Evolutionary conservation across 2,888 invertebrate species (phyloP), one percentile per base, ranked within the genome.

Genomic region (Cheilosia pagana): DNA sequence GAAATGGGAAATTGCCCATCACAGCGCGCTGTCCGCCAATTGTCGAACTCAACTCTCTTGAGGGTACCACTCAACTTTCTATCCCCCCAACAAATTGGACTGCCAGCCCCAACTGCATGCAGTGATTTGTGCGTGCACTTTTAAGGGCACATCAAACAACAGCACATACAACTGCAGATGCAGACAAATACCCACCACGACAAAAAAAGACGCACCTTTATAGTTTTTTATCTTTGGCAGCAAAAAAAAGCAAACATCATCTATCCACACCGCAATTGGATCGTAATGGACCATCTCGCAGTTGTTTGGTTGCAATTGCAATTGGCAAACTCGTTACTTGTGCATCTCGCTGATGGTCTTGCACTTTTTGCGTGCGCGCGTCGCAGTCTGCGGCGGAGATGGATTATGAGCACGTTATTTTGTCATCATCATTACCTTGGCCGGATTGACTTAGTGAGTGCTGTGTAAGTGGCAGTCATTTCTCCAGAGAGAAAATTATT

Each of bases 331-430:
- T 85, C 85, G 85, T 85, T 81, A 85, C 81, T 62, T 63, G 59
- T 70, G 50, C 60, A 53, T 48, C 59, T 23, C 43, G 31, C 63
- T 62, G 60, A 75, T 28, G 21, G 21, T 25, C n/a, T 39, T 67
- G 52, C 35, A 55, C 41, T 52, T 53, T 67, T 55, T 45, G 43
- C 43, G 53, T 53, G 53, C 28, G 48, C 12, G 45, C 5, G 5
- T 3, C 23, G 23, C 23, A 25, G 25, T 43, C 35, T 28, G 57
- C 68, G 50, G 68, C 79, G 76, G 71, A 85, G 85, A 85, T 85
- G 85, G 85, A 85, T 85, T 85, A 85, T 85, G 85, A 81, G 85
- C 85, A 85, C 81, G 85, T 85, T 85, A 85, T 85, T 70, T 71
- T 85, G 81, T 85, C 85, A 85, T 85, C 76, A 85, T 85, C 85